Base-by-base conservation (phyloP, 2,113 vertebrate species). In the Rutilus rutilus region DNA sequence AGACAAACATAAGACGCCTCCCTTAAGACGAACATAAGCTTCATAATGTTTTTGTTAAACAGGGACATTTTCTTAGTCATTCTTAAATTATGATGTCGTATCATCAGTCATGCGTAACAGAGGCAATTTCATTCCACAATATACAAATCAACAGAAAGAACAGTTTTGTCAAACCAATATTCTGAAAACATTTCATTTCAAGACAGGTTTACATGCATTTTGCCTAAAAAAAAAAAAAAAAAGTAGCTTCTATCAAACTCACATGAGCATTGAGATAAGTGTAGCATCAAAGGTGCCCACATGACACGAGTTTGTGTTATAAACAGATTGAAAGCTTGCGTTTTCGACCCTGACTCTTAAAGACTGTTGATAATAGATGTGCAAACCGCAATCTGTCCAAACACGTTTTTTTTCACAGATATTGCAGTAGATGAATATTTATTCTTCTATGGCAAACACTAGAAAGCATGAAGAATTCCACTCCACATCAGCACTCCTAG, bases 401-500 rank as follows among this genome's bases (percentile, higher is more conserved):
- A 80, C 39, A 64, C 0, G 59, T 45, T 64, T 7, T 75, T 64
- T 6, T 74, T 74, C 42, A 50, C 45, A 50, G 14, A 42, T 73
- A 73, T 73, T 73, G 21, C 19, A 15, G 3, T 52, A 23, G 77
- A 62, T 79, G 7, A 25, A 79, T 45, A 39, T 59, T 62, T 62
- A 62, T 79, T 79, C n/a, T 27, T 10, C 57, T 19, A 23, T 11
- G 27, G 54, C 52, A 87, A 84, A 87, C 21, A 59, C 19, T 85
- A 78, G 76, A 75, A 57, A 30, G 23, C 52, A 45, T 78, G 71
- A 78, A 78, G 85, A 76, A 78, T 78, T 87, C 52, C 62, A 85
- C 59, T 30, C 57, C 12, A 59, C 86, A 84, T 86, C 84, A 86
- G 87, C 84, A 84, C 33, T 85, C 65, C 15, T 47, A 64, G 54